Base-by-base conservation (phyloP, 2,888 invertebrate genomes). In the Cantharis flavilabris region DNA sequence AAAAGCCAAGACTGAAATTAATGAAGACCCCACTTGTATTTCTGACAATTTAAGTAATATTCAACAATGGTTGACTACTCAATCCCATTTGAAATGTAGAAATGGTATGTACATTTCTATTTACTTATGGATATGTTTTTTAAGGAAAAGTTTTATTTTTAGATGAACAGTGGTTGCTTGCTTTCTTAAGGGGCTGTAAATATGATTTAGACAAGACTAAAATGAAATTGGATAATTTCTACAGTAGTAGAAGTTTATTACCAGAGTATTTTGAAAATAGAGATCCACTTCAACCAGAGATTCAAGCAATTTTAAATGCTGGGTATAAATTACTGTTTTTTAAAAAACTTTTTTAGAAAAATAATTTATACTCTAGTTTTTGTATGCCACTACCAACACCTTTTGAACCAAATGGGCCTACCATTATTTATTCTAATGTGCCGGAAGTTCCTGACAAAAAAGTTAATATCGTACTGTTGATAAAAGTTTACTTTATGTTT, bases 181-280 rank as follows among this genome's bases (percentile, higher is more conserved):
- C 88, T 33, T 91, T 91, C 85, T 85, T 92, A 20, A 88, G 91
- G 3, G 90, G 91, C 64, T 89, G 89, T 80, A 91, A 91, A 86
- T 90, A 90, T 84, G 90, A 91, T 72, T 82, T 91, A 63, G 90
- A 91, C 82, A 87, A 89, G 77, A 89, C 89, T 64, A 91, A 91
- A 84, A 88, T 90, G 80, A 91, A 91, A 81, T 81, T 91, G 30
- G 91, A 92, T 78, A 90, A 90, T 87, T 92, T 90, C 83, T 92
- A 92, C 83, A 91, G 91, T 10, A 84, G 90, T 83, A 90, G 91
- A 79, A 89, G 89, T 3, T 87, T 90, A 33, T 88, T 91, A 1
- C 92, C 93, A 1, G 92, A 93, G 81, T 88, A 92, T 79, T 91
- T 91, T 81, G 87, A 88, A 7, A 84, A 89, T 77, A 87, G 90